These are phyloP conservation scores for Cylindroiulus punctatus DNA, from an alignment of 2,888 invertebrate genomes.

Conservation along the genomic window DNA sequence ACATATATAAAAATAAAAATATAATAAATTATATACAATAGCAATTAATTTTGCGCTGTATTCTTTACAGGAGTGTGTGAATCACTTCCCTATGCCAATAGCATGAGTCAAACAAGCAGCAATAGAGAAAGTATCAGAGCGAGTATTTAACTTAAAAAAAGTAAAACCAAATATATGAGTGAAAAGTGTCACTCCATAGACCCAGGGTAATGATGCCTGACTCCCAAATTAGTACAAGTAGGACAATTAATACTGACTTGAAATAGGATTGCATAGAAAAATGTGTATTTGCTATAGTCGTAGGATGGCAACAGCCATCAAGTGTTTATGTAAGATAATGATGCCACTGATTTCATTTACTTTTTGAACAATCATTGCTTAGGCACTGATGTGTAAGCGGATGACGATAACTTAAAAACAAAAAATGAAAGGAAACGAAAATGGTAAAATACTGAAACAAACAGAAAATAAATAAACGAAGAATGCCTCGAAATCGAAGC, in stretches of 20 bases:
- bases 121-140: conserved; percentile 10
- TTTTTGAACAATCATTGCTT: conserved; percentile 33
- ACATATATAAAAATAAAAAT: conserved; percentile 9
- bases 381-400: neutral
- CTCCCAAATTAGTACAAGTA: conserved; percentile 48
- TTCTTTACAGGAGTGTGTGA: neutral
- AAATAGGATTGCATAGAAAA: neutral
- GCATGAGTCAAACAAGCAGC: neutral
- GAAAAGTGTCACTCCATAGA: conserved; percentile 55
- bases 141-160: conserved; percentile 31
- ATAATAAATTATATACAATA: neutral
- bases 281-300: neutral
- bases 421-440: conserved; percentile 53
- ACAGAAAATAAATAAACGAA: conserved; percentile 50
- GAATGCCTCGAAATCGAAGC: neutral
- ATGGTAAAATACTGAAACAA: conserved; percentile 45
- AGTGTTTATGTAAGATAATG: neutral
- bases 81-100: neutral
- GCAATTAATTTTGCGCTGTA: neutral
- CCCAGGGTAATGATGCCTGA: conserved; percentile 51
- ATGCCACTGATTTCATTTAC: neutral
- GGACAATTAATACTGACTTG: conserved; percentile 24
- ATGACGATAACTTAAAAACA: conserved; percentile 54
- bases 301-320: neutral
- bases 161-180: conserved; percentile 49